Percentiles rank a stretch among this genome's conserved stretches.
phyloP scores from a whole-genome alignment of 2,888 invertebrate species.

The Zeuzera pyrina region DNA sequence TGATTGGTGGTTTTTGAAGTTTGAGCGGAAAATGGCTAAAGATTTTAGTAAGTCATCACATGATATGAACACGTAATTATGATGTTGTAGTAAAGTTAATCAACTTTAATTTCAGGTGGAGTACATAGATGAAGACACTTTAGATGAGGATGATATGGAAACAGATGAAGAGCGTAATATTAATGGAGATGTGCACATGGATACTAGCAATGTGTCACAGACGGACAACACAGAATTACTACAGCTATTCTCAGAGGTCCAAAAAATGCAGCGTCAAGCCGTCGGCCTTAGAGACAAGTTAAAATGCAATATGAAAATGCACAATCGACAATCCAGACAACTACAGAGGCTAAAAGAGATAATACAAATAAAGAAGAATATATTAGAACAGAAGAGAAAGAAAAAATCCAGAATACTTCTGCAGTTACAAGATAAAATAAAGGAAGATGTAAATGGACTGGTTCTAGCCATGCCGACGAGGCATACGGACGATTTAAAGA shows the following conservation, averaged over 20 bases:
- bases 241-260: conserved; percentile 56
- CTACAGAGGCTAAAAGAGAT: conserved; percentile 42
- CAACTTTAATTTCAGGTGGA: conserved; percentile 42
- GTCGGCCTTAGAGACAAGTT: conserved; percentile 47
- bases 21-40: no score
- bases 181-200: background rate
- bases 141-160: conserved; percentile 41
- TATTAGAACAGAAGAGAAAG: conserved; percentile 50
- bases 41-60: no score
- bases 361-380: conserved; percentile 49
- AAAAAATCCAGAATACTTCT: conserved; percentile 56
- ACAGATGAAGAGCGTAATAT: conserved; percentile 22
- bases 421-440: conserved; percentile 58
- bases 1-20: no score
- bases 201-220: background rate
- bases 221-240: conserved; percentile 36
- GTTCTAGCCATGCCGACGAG: conserved; percentile 60
- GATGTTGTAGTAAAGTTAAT: no score
- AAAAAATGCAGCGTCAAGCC: conserved; percentile 50
- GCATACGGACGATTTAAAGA: conserved; percentile 60
- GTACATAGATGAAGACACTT: conserved; percentile 61
- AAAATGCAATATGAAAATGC: conserved; percentile 45
- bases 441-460: conserved; percentile 53
- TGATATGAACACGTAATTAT: no score
- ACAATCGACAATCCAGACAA: conserved; percentile 46